phyloP scores from a whole-genome alignment of 1,140 invertebrate species.

The Drosophila ironensis region DNA sequence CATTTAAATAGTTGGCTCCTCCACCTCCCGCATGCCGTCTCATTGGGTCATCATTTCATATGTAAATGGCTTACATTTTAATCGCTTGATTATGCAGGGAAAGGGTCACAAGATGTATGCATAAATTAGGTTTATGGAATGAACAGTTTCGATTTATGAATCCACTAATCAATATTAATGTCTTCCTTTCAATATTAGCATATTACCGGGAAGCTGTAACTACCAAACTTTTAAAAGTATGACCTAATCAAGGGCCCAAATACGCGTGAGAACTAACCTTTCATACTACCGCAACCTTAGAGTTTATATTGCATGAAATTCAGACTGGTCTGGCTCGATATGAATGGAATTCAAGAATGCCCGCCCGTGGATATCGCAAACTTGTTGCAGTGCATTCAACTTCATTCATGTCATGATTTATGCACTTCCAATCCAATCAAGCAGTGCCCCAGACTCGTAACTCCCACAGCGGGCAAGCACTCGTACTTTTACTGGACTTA shows the following conservation, averaged over 20 bases:
- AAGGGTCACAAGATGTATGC: conserved; percentile 11
- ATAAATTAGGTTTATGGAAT: conserved; percentile 37
- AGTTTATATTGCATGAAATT: too few relatives aligned
- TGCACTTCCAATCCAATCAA: conserved; percentile 39
- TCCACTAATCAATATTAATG: conserved; percentile 56
- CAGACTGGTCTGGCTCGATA: not conserved
- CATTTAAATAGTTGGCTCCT: conserved; percentile 19
- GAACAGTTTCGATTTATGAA: conserved; percentile 31
- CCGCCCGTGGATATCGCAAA: conserved; percentile 32
- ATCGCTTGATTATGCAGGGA: conserved; percentile 45
- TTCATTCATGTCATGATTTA: conserved; percentile 47
- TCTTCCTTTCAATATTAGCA: conserved; percentile 48
- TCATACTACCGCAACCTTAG: too few relatives aligned
- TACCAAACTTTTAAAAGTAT: conserved; percentile 1
- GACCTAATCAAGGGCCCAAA: conserved; percentile 14
- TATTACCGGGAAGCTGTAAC: conserved; percentile 14
- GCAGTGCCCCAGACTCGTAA: conserved; percentile 23
- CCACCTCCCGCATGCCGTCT: not conserved
- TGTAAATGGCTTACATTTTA: conserved; percentile 52
- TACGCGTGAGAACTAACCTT: conserved; percentile 3
- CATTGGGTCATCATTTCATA: conserved; percentile 40
- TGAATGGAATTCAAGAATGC: conserved; percentile 31
- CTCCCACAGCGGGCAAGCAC: not conserved
- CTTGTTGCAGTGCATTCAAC: conserved; percentile 44
- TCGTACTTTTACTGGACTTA: conserved; percentile 12